Evolutionary conservation across 2,888 invertebrate genomes (phyloP).

Genomic region (Mythimna albipuncta): DNA sequence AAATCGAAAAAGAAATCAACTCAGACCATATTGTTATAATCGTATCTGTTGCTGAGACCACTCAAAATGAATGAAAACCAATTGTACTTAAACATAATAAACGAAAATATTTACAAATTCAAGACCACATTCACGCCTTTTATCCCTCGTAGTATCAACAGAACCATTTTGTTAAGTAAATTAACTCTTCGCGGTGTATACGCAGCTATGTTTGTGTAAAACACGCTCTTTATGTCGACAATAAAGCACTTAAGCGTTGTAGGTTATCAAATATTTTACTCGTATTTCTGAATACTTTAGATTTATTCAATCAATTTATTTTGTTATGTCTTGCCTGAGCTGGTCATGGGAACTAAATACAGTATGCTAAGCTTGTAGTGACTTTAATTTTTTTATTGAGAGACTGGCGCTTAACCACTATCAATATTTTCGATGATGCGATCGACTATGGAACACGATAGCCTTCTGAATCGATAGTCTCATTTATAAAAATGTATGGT

Average conservation of each 20-base stretch:
- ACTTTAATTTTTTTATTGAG: too few species aligned
- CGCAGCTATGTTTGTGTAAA: conserved; percentile 34
- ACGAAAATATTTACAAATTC: conserved; percentile 36
- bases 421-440: too few species aligned
- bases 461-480: too few species aligned
- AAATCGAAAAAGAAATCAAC: too few species aligned
- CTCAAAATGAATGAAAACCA: neutral
- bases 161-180: conserved; percentile 31
- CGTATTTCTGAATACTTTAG: conserved; percentile 8
- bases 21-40: neutral
- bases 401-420: too few species aligned
- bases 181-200: conserved; percentile 32
- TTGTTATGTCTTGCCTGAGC: neutral
- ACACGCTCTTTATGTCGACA: conserved; percentile 20
- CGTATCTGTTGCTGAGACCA: neutral
- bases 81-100: neutral
- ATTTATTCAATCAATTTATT: conserved; percentile 4
- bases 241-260: conserved; percentile 38
- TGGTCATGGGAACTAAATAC: conserved; percentile 20
- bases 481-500: too few species aligned
- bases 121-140: conserved; percentile 25
- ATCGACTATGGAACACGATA: too few species aligned
- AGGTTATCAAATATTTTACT: conserved; percentile 24
- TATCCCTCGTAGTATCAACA: conserved; percentile 30
- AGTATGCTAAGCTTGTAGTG: too few species aligned